These are phyloP conservation scores for Muntiacus reevesi DNA, from an alignment of 2,113 vertebrate genomes.

Conservation along the genomic window DNA sequence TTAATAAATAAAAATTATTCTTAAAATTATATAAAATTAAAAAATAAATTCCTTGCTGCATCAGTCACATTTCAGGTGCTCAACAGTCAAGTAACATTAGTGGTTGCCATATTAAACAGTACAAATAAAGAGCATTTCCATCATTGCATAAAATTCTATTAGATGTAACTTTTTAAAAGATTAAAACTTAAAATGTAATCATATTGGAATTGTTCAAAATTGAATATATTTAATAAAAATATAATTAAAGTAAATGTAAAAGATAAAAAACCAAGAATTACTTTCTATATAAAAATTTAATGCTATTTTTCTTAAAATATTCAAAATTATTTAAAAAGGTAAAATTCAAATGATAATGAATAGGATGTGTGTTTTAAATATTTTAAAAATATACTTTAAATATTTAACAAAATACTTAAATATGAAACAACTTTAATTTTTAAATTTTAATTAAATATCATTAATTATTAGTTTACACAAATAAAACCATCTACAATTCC, in stretches of 20 bases:
- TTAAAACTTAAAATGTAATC: background rate
- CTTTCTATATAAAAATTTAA: background rate
- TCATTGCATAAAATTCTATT: background rate
- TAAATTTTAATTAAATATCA: background rate
- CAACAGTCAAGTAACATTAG: background rate
- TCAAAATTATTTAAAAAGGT: conserved; percentile 10
- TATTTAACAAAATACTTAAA: background rate
- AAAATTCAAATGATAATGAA: background rate
- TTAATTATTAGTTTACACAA: background rate
- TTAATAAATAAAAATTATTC: background rate
- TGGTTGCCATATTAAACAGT: background rate
- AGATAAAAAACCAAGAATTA: background rate
- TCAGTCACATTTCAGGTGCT: background rate
- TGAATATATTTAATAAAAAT: background rate
- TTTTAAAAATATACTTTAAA: background rate
- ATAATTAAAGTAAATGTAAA: background rate
- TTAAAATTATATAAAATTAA: background rate
- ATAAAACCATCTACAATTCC: background rate
- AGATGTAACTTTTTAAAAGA: background rate
- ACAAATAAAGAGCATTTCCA: background rate
- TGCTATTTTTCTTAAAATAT: background rate
- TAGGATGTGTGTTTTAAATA: background rate
- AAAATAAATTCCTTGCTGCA: background rate
- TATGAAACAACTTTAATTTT: background rate
- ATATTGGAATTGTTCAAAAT: background rate